These are phyloP conservation scores for Unio pictorum DNA, from an alignment of 2,888 invertebrate genomes.

Conservation along the genomic window DNA sequence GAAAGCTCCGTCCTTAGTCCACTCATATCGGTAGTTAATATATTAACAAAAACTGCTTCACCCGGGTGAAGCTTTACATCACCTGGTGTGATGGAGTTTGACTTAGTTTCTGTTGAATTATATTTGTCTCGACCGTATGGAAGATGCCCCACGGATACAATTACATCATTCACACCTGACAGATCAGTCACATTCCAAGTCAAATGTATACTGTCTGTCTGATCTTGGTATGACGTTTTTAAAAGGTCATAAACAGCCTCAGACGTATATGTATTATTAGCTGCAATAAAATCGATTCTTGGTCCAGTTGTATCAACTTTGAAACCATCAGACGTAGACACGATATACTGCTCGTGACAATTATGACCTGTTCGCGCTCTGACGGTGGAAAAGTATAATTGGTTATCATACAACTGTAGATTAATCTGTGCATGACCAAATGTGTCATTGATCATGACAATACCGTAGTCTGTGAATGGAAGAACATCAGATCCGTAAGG, in stretches of 20 bases:
- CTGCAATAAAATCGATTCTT: conserved; percentile 13
- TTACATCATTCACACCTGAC: conserved; percentile 4
- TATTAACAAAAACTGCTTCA: conserved; percentile 31
- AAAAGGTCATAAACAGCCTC: conserved; percentile 10
- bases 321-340: conserved; percentile 53
- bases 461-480: conserved; percentile 47
- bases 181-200: conserved; percentile 27
- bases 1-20: conserved; percentile 25
- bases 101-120: not conserved
- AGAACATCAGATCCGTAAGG: conserved; percentile 47
- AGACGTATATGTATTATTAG: conserved; percentile 12
- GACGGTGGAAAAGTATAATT: conserved; percentile 43
- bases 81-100: conserved; percentile 10
- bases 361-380: conserved; percentile 46
- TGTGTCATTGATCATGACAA: conserved; percentile 46
- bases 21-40: conserved; percentile 32
- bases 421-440: conserved; percentile 48
- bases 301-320: conserved; percentile 39
- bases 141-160: conserved; percentile 19
- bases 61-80: conserved; percentile 25
- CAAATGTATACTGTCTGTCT: conserved; percentile 21
- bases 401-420: conserved; percentile 39
- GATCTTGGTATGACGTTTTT: conserved; percentile 20
- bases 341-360: conserved; percentile 44
- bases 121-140: conserved; percentile 13